Percentiles rank a stretch among this genome's conserved stretches.
phyloP scores from a whole-genome alignment of 1,140 invertebrate genomes.

The Coelopa frigida region DNA sequence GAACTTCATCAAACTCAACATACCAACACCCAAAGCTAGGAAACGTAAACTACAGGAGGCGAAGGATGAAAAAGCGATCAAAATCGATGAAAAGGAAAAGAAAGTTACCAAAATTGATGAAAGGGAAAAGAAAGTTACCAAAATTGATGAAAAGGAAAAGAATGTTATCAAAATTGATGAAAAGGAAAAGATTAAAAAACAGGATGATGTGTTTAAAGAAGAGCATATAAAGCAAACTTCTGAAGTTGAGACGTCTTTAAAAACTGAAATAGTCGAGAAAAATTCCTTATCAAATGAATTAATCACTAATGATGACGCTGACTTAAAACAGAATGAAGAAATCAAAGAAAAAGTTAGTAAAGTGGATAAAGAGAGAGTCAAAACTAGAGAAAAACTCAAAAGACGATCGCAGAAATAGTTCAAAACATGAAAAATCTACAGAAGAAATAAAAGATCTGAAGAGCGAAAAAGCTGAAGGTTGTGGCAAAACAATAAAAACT shows the following conservation, averaged over 20 bases:
- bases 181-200: neutral
- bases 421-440: neutral
- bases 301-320: too few species aligned
- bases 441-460: neutral
- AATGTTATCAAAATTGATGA: neutral
- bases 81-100: too few species aligned
- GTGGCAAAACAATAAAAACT: too few species aligned
- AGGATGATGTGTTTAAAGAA: neutral
- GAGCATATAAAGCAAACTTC: too few species aligned
- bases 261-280: too few species aligned
- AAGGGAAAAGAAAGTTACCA: neutral
- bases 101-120: neutral
- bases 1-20: too few species aligned
- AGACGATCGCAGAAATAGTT: neutral
- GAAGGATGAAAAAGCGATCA: too few species aligned
- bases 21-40: too few species aligned
- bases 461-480: too few species aligned
- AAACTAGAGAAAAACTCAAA: neutral
- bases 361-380: neutral
- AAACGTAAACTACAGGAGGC: too few species aligned
- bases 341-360: too few species aligned
- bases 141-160: neutral
- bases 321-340: neutral
- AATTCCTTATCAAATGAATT: too few species aligned
- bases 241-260: neutral